A percentile compares a stretch with the other conserved stretches of the same genome.
These are phyloP conservation scores for Loxodonta africana DNA, from an alignment of 2,113 vertebrate species.

Conservation along the genomic window DNA sequence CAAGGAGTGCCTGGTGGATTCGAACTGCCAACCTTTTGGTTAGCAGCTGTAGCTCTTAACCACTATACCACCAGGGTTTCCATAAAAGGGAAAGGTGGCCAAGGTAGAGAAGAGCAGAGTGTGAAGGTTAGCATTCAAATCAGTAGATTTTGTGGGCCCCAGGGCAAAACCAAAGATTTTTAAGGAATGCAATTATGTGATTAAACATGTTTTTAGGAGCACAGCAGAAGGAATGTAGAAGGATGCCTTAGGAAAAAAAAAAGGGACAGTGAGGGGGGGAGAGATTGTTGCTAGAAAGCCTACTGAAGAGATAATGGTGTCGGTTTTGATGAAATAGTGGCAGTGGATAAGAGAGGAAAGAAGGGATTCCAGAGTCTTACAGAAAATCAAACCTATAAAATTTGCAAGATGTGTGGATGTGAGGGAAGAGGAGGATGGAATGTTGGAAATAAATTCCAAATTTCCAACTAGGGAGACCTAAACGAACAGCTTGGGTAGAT, in stretches of 20 bases:
- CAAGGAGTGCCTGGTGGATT: no score
- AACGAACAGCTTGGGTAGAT: neutral
- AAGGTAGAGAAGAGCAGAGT: neutral
- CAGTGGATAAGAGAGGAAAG: neutral
- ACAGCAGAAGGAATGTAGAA: neutral
- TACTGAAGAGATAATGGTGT: neutral
- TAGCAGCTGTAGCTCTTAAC: no score
- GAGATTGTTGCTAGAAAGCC: neutral
- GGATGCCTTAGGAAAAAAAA: neutral
- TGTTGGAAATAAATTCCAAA: neutral
- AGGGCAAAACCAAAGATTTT: slow-evolving; percentile 39
- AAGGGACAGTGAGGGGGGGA: neutral
- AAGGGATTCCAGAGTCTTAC: slow-evolving; percentile 5
- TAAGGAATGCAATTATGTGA: neutral
- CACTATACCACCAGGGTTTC: no score
- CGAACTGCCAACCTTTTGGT: no score
- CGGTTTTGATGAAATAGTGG: slow-evolving; percentile 33
- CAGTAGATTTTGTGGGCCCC: slow-evolving; percentile 29
- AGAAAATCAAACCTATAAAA: neutral
- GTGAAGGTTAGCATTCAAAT: slow-evolving; percentile 68
- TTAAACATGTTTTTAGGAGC: slow-evolving; percentile 71
- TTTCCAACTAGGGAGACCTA: slow-evolving; percentile 12
- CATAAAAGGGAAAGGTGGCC: slow-evolving; percentile 21
- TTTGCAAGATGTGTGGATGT: neutral
- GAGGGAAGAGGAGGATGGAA: slow-evolving; percentile 7